phyloP scores from a whole-genome alignment of 2,888 invertebrate species.

The Caenorhabditis sp. region DNA sequence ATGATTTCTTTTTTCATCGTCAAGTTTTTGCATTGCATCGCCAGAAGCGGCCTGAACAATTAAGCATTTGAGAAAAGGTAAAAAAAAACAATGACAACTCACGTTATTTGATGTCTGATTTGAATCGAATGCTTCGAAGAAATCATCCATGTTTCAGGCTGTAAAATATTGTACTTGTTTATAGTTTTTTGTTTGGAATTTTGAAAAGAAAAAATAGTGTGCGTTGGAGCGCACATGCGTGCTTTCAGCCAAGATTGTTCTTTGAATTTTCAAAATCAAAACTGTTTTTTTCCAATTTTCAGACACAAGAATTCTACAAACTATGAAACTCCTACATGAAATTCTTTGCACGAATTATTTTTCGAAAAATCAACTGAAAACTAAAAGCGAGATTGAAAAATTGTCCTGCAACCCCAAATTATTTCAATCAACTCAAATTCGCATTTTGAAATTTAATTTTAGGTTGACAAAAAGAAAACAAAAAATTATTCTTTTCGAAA shows the following conservation, averaged over 20 bases:
- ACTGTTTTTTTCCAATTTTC: background rate
- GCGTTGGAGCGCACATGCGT: background rate
- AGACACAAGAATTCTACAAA: too few relatives aligned
- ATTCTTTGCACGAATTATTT: too few relatives aligned
- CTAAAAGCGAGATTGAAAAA: too few relatives aligned
- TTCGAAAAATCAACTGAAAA: too few relatives aligned
- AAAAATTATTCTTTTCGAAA: background rate
- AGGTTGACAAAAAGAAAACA: background rate
- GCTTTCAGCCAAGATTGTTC: background rate
- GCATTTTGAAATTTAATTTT: too few relatives aligned
- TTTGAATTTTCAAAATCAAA: background rate
- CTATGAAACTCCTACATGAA: too few relatives aligned
- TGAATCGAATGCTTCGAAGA: background rate
- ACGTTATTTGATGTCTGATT: background rate
- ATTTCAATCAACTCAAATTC: too few relatives aligned
- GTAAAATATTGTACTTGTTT: background rate
- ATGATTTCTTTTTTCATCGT: background rate
- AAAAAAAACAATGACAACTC: background rate
- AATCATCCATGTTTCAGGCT: background rate
- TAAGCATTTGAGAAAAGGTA: background rate
- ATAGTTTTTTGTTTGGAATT: background rate
- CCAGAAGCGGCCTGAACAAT: background rate
- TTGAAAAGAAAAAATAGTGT: too few relatives aligned
- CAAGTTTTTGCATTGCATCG: conserved; percentile 3
- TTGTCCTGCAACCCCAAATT: too few relatives aligned